These are phyloP conservation scores for Nothocercus nigrocapillus DNA, from an alignment of 2,113 vertebrate species.

Conservation along the genomic window DNA sequence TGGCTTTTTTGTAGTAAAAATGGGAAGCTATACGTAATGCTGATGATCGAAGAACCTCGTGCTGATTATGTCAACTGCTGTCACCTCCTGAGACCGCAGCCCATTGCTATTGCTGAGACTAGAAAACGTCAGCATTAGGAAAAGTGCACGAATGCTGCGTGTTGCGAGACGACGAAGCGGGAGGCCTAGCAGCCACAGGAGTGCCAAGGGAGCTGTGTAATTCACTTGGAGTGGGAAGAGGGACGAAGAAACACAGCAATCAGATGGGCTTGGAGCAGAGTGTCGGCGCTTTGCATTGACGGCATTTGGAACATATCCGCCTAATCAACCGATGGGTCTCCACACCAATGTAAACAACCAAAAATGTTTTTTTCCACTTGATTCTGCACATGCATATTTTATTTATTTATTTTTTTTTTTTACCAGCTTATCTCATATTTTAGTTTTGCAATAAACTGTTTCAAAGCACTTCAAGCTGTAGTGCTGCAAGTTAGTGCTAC, in stretches of 20 bases:
- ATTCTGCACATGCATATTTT: background rate
- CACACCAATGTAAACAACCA: background rate
- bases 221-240: background rate
- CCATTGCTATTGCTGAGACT: background rate
- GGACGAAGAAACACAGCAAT: accelerated
- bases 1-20: background rate
- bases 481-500: background rate
- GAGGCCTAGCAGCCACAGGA: background rate
- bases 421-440: background rate
- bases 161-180: background rate
- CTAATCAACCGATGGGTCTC: background rate
- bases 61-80: background rate
- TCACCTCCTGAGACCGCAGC: background rate
- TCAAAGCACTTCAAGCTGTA: slow-evolving; percentile 39
- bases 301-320: background rate
- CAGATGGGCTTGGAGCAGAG: background rate
- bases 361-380: background rate
- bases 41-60: background rate
- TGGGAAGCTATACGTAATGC: background rate
- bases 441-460: slow-evolving; percentile 25
- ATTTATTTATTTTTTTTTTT: background rate
- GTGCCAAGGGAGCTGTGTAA: background rate
- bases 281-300: background rate
- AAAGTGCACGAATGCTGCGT: background rate
- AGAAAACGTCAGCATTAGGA: background rate